Evolutionary conservation across 1,140 invertebrate species (phyloP).

Genomic region (Brachionus calyciflorus): DNA sequence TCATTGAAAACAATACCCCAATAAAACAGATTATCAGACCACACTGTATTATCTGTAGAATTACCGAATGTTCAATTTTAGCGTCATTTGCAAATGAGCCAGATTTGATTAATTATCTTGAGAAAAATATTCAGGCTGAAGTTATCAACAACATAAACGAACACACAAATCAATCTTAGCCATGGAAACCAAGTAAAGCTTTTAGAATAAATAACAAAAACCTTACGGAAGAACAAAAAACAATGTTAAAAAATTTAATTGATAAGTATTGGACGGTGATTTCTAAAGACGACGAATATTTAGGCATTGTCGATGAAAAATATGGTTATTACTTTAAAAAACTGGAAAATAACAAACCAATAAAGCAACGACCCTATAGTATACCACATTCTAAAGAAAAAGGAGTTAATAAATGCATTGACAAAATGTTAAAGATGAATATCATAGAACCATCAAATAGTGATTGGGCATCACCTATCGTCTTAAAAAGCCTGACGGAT

Average conservation of each 20-base stretch:
- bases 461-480: too few species aligned
- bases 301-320: not conserved
- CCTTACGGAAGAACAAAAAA: not conserved
- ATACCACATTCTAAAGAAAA: too few species aligned
- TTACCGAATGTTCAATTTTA: not conserved
- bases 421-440: too few species aligned
- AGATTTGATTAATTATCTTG: not conserved
- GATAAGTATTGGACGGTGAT: too few species aligned
- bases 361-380: too few species aligned
- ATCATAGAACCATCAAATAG: too few species aligned
- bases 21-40: too few species aligned
- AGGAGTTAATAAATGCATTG: too few species aligned
- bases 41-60: not conserved
- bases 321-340: not conserved
- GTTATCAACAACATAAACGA: not conserved
- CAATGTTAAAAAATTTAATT: not conserved
- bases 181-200: constrained; percentile 1
- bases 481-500: too few species aligned
- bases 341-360: constrained; percentile 40
- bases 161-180: not conserved
- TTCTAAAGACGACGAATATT: too few species aligned
- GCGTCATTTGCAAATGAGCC: too few species aligned
- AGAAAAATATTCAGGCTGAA: too few species aligned
- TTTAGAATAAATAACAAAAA: not conserved
- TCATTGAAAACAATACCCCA: constrained; percentile 3